These are phyloP conservation scores for Scrobipalpa atriplicella DNA, from an alignment of 2,888 invertebrate species.

Conservation along the genomic window DNA sequence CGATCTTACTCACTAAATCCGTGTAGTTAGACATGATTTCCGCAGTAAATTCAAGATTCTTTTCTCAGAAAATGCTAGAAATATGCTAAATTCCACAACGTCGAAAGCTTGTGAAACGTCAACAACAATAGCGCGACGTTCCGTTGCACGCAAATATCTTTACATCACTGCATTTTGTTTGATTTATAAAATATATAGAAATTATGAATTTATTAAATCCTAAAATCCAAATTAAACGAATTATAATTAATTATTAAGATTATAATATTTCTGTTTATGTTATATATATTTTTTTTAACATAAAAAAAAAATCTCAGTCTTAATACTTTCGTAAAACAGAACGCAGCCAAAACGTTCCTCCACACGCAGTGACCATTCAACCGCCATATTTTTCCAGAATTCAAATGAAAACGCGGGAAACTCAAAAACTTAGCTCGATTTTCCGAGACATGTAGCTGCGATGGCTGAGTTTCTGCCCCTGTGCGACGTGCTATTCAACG, in stretches of 20 bases:
- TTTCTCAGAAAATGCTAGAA: constrained; percentile 34
- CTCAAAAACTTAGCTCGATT: constrained; percentile 34
- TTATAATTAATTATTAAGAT: too few relatives aligned
- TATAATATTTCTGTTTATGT: too few relatives aligned
- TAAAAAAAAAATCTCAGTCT: too few relatives aligned
- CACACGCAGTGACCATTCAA: constrained; percentile 27
- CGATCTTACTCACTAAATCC: constrained; percentile 74
- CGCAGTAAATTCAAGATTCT: constrained; percentile 12
- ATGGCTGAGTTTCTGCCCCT: constrained; percentile 94
- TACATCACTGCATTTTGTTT: background rate
- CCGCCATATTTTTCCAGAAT: background rate
- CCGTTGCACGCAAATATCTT: constrained; percentile 32
- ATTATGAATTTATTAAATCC: too few relatives aligned
- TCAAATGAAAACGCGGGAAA: constrained; percentile 41
- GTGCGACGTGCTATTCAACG: constrained; percentile 95
- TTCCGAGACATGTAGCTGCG: constrained; percentile 66
- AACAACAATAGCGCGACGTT: constrained; percentile 42
- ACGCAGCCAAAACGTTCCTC: constrained; percentile 27
- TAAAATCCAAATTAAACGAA: too few relatives aligned
- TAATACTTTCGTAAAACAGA: constrained; percentile 12
- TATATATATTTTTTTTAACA: background rate
- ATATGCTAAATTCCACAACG: constrained; percentile 11
- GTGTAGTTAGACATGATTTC: constrained; percentile 64
- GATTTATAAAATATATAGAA: background rate
- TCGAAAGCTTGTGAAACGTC: constrained; percentile 36